These are phyloP conservation scores for Sturnira hondurensis DNA, from an alignment of 2,113 vertebrate species.

Conservation along the genomic window DNA sequence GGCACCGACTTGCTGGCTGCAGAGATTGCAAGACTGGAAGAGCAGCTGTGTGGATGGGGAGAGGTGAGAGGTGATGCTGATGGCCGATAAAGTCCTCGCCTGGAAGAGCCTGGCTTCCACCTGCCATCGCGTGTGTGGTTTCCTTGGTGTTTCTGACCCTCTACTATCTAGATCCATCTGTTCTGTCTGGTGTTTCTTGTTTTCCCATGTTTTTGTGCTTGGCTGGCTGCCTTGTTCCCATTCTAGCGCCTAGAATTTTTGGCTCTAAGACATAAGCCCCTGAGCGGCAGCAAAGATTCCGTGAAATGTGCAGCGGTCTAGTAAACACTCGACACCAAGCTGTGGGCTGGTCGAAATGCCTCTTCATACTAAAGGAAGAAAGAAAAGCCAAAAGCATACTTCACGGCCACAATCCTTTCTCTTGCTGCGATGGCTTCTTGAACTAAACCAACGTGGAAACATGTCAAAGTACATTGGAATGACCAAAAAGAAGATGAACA, in stretches of 20 bases:
- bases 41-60: constrained; percentile 96
- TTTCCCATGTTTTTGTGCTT: constrained; percentile 94
- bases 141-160: constrained; percentile 92
- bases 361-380: constrained; percentile 95
- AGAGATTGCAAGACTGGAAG: constrained; percentile 94
- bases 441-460: constrained; percentile 94
- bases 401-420: constrained; percentile 90
- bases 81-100: constrained; percentile 90
- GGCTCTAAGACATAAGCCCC: constrained; percentile 98
- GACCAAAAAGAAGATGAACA: constrained; percentile 97
- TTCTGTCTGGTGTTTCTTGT: constrained; percentile 95
- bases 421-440: constrained; percentile 92
- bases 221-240: constrained; percentile 97
- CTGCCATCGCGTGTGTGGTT: constrained; percentile 84
- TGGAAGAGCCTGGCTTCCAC: constrained; percentile 97
- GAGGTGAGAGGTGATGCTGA: constrained; percentile 89
- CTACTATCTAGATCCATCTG: constrained; percentile 96
- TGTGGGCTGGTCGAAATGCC: constrained; percentile 93
- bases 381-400: constrained; percentile 96
- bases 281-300: constrained; percentile 96
- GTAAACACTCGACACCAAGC: constrained; percentile 90
- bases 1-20: constrained; percentile 78
- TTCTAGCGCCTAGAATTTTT: constrained; percentile 93
- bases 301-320: constrained; percentile 94
- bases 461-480: constrained; percentile 93